These are phyloP conservation scores for Peribatodes rhomboidaria DNA, from an alignment of 2,888 invertebrate species.

Conservation along the genomic window DNA sequence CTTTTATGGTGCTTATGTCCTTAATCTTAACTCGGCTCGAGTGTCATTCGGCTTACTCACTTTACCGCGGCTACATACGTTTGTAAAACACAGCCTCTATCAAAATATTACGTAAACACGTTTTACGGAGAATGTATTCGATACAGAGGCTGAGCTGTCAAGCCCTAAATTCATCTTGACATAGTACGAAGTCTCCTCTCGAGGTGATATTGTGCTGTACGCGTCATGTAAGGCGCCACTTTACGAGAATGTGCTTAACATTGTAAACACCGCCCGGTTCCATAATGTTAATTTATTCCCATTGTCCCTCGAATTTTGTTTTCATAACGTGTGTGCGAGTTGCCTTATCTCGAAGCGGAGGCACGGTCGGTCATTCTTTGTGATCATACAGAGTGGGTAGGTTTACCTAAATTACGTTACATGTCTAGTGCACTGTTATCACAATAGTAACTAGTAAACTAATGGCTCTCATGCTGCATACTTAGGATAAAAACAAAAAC, in stretches of 20 bases:
- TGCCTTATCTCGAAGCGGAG: conserved; percentile 52
- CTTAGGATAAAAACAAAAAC: background rate
- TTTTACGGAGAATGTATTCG: background rate
- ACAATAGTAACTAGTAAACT: too few relatives aligned
- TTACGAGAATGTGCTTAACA: conserved; percentile 41
- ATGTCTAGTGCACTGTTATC: background rate
- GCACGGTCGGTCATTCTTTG: conserved; percentile 36
- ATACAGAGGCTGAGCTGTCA: background rate
- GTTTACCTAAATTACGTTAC: background rate
- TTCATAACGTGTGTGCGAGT: conserved; percentile 50
- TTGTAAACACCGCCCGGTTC: conserved; percentile 50
- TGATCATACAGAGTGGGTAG: conserved; percentile 32
- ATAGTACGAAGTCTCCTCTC: conserved; percentile 16
- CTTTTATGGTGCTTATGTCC: too few relatives aligned
- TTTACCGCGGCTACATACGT: background rate
- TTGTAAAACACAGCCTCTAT: conserved; percentile 2
- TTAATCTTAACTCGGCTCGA: background rate
- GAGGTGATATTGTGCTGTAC: conserved; percentile 9
- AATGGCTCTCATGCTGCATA: background rate
- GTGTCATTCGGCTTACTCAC: background rate
- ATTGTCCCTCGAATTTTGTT: conserved; percentile 59
- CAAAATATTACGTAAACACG: conserved; percentile 10
- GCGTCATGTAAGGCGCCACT: conserved; percentile 19
- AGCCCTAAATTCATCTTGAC: conserved; percentile 11
- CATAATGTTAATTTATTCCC: conserved; percentile 54